phyloP scores from a whole-genome alignment of 1,140 invertebrate genomes.

The Drosophila pallidifrons region DNA sequence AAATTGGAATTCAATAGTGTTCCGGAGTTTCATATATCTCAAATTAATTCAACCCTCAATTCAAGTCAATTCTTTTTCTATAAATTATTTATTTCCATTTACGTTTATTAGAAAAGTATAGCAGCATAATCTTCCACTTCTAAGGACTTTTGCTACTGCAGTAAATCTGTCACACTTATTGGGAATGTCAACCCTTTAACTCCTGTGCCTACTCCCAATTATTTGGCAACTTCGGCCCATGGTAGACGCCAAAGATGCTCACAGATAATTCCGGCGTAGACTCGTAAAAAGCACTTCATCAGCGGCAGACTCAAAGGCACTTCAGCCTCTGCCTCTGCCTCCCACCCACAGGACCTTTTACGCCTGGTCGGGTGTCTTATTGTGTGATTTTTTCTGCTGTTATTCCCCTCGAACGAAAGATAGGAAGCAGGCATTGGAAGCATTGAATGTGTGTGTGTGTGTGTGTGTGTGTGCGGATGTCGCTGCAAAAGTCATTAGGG shows the following conservation, averaged over 20 bases:
- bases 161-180: too few relatives aligned
- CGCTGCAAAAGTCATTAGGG: constrained; percentile 73
- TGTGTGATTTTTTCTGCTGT: constrained; percentile 36
- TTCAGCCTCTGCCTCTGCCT: constrained; percentile 14
- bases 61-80: too few relatives aligned
- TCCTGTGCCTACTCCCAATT: not conserved
- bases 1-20: too few relatives aligned
- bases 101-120: too few relatives aligned
- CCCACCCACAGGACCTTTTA: constrained; percentile 2
- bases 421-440: constrained; percentile 9
- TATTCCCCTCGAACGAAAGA: not conserved
- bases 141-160: too few relatives aligned
- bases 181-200: too few relatives aligned
- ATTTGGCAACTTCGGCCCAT: constrained; percentile 10
- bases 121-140: too few relatives aligned
- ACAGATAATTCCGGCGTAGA: constrained; percentile 47
- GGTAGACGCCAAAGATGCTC: constrained; percentile 51
- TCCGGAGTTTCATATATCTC: too few relatives aligned
- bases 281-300: constrained; percentile 63
- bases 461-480: constrained; percentile 9
- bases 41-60: too few relatives aligned
- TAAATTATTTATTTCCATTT: too few relatives aligned
- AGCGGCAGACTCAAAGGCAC: constrained; percentile 32
- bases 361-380: constrained; percentile 36
- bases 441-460: constrained; percentile 36